Percentiles rank a stretch among this genome's conserved stretches.
These are phyloP conservation scores for Ophion ventricosus DNA, from an alignment of 2,888 invertebrate genomes.

Conservation along the genomic window DNA sequence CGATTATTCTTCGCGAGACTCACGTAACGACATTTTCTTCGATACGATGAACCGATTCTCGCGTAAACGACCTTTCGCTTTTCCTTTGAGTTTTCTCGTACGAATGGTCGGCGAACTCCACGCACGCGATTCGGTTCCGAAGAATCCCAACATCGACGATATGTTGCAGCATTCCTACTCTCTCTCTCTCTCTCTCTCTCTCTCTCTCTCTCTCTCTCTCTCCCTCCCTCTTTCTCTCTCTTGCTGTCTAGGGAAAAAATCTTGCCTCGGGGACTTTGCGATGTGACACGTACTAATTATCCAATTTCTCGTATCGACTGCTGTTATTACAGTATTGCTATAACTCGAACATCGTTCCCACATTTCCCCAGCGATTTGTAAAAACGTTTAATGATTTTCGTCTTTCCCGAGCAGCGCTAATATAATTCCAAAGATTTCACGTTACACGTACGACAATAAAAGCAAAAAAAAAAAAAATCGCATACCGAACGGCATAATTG, in stretches of 20 bases:
- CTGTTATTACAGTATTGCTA: constrained; percentile 16
- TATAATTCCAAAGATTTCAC: neutral
- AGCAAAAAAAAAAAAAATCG: too few relatives aligned
- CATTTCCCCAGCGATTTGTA: neutral
- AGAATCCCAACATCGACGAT: constrained; percentile 14
- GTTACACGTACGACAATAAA: constrained; percentile 11
- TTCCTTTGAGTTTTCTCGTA: constrained; percentile 52
- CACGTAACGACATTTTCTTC: constrained; percentile 19
- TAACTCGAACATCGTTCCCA: constrained; percentile 18
- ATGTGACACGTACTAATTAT: constrained; percentile 40
- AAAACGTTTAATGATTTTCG: neutral
- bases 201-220: too few relatives aligned
- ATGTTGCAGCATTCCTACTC: constrained; percentile 4
- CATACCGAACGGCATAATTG: neutral
- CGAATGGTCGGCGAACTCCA: constrained; percentile 50
- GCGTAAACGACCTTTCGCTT: constrained; percentile 60
- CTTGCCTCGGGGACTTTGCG: constrained; percentile 25
- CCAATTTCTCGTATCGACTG: constrained; percentile 37
- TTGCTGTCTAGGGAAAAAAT: constrained; percentile 23
- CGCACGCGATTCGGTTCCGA: constrained; percentile 29
- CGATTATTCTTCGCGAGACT: constrained; percentile 30
- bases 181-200: too few relatives aligned
- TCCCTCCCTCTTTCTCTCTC: too few relatives aligned
- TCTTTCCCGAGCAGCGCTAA: too few relatives aligned
- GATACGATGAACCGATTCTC: constrained; percentile 48